phyloP scores from a whole-genome alignment of 2,888 invertebrate genomes.

The Smittia sp. region DNA sequence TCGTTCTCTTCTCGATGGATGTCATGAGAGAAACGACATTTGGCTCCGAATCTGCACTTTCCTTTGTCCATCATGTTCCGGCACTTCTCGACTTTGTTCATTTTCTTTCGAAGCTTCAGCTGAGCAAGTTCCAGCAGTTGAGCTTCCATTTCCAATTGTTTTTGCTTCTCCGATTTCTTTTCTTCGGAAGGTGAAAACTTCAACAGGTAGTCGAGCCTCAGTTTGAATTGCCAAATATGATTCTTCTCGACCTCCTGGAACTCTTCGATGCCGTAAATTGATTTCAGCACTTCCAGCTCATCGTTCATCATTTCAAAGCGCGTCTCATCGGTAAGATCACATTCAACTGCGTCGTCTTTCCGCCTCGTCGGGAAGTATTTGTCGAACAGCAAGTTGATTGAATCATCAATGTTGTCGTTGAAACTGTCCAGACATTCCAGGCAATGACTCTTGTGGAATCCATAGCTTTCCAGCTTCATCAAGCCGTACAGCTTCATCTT shows the following conservation, averaged over 20 bases:
- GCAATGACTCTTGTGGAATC: conserved; percentile 61
- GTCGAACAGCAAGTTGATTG: conserved; percentile 66
- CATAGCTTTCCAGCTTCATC: conserved; percentile 70
- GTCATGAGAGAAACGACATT: conserved; percentile 72
- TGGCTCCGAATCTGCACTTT: conserved; percentile 69
- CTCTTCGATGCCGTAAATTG: conserved; percentile 61
- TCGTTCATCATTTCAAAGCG: conserved; percentile 65
- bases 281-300: conserved; percentile 71
- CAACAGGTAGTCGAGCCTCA: conserved; percentile 66
- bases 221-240: conserved; percentile 66
- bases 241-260: conserved; percentile 69
- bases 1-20: conserved; percentile 52
- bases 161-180: conserved; percentile 46
- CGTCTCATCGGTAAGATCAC: conserved; percentile 56
- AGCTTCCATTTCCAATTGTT: conserved; percentile 31
- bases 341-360: conserved; percentile 41
- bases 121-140: conserved; percentile 48
- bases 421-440: conserved; percentile 57
- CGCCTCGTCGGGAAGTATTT: conserved; percentile 60
- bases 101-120: conserved; percentile 48
- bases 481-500: conserved; percentile 68
- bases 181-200: conserved; percentile 58
- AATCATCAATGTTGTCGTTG: conserved; percentile 66
- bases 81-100: conserved; percentile 61
- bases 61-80: conserved; percentile 61